These are phyloP conservation scores for Plebejus melissa DNA, from an alignment of 2,888 invertebrate genomes.

Conservation along the genomic window DNA sequence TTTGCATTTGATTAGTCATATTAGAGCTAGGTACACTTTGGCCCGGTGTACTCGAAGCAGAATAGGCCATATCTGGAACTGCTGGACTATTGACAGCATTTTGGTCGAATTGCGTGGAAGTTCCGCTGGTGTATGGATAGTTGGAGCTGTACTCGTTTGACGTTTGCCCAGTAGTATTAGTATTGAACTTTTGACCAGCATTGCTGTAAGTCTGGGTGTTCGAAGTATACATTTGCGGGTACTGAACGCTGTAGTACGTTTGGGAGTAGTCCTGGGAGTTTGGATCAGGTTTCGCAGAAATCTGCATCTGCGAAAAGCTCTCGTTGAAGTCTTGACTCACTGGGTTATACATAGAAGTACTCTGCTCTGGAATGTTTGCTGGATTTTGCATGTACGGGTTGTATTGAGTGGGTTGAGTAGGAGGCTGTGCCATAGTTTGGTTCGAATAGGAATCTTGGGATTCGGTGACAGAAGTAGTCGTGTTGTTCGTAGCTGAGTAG, in stretches of 20 bases:
- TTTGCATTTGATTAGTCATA: slow-evolving; percentile 18
- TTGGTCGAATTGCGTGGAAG: slow-evolving; percentile 40
- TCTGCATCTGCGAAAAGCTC: slow-evolving; percentile 64
- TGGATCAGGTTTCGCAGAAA: slow-evolving; percentile 48
- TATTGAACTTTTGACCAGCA: slow-evolving; percentile 51
- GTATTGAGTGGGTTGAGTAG: slow-evolving; percentile 37
- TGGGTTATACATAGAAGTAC: slow-evolving; percentile 42
- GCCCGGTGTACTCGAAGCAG: slow-evolving; percentile 30
- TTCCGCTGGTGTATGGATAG: slow-evolving; percentile 52
- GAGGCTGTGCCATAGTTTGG: slow-evolving; percentile 39
- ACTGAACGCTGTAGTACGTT: slow-evolving; percentile 61
- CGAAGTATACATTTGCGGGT: slow-evolving; percentile 49
- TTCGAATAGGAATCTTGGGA: slow-evolving; percentile 47
- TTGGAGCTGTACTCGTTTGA: slow-evolving; percentile 53
- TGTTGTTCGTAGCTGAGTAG: slow-evolving; percentile 58
- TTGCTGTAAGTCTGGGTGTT: slow-evolving; percentile 58
- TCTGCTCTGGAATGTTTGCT: slow-evolving; percentile 47
- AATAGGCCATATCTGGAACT: slow-evolving; percentile 30
- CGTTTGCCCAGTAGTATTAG: slow-evolving; percentile 50
- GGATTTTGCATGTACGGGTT: slow-evolving; percentile 43
- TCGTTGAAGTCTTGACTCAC: slow-evolving; percentile 48
- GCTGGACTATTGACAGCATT: slow-evolving; percentile 29
- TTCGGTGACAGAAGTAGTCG: slow-evolving; percentile 53
- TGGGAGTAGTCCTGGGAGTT: slow-evolving; percentile 56
- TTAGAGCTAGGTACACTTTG: slow-evolving; percentile 19